phyloP scores from a whole-genome alignment of 2,888 invertebrate species.

The Galeopsomyia nigrocyanea region DNA sequence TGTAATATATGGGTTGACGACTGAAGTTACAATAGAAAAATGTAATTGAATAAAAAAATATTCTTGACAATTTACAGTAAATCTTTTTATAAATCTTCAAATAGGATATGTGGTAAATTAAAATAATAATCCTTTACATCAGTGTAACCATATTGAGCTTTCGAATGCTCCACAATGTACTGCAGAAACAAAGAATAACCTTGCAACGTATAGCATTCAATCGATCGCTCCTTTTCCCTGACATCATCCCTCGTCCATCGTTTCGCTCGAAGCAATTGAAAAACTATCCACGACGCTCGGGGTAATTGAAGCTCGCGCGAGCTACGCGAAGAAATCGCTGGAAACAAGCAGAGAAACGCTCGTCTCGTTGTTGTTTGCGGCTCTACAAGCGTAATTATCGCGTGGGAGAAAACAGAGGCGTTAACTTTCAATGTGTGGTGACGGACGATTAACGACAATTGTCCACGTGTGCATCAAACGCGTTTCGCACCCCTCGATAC shows the following conservation, averaged over 20 bases:
- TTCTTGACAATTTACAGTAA: too few relatives aligned
- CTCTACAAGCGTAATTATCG: slow-evolving; percentile 38
- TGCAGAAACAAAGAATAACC: too few relatives aligned
- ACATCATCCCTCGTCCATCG: background rate
- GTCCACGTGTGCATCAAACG: slow-evolving; percentile 43
- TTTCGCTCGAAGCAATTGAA: slow-evolving; percentile 31
- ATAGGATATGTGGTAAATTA: too few relatives aligned
- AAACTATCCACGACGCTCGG: slow-evolving; percentile 35
- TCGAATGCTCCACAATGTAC: too few relatives aligned
- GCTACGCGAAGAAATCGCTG: slow-evolving; percentile 4
- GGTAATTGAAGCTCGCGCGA: slow-evolving; percentile 31
- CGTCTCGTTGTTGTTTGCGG: slow-evolving; percentile 28
- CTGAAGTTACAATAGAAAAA: too few relatives aligned
- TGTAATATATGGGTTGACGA: too few relatives aligned
- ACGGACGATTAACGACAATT: slow-evolving; percentile 49
- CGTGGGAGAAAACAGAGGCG: slow-evolving; percentile 37
- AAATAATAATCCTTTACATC: too few relatives aligned
- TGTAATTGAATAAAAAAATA: too few relatives aligned
- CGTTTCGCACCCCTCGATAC: background rate
- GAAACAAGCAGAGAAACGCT: slow-evolving; percentile 9
- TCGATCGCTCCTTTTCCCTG: background rate
- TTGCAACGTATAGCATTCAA: background rate
- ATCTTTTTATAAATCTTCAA: too few relatives aligned
- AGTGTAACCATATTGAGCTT: too few relatives aligned
- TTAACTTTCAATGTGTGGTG: slow-evolving; percentile 42